These are phyloP conservation scores for Phoxinus dragarum DNA, from an alignment of 2,797 vertebrate species.

Conservation along the genomic window DNA sequence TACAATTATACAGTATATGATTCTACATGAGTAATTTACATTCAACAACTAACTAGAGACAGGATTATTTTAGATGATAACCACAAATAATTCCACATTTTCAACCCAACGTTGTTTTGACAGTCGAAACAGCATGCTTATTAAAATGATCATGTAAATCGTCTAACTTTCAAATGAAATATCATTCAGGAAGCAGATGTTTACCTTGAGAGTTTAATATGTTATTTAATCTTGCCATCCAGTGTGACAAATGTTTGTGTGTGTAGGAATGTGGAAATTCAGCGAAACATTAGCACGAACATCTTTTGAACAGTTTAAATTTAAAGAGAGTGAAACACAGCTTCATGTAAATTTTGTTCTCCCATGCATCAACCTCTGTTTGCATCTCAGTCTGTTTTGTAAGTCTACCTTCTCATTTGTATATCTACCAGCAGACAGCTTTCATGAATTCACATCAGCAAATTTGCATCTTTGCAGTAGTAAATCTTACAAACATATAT, in stretches of 20 bases:
- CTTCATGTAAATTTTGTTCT: neutral
- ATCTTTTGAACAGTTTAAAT: neutral
- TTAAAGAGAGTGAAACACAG: neutral
- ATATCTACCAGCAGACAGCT: constrained; percentile 1
- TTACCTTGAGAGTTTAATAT: neutral
- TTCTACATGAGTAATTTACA: neutral
- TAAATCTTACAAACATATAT: neutral
- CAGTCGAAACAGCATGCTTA: neutral
- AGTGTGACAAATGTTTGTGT: neutral
- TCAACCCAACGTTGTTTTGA: neutral
- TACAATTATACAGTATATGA: neutral
- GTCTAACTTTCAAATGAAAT: neutral
- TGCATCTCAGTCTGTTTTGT: constrained; percentile 10
- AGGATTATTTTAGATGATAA: neutral
- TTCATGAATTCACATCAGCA: constrained; percentile 24
- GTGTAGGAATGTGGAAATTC: neutral
- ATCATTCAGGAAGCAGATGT: neutral
- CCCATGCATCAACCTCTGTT: neutral
- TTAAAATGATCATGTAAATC: neutral
- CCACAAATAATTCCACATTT: neutral
- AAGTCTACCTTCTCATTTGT: constrained; percentile 1
- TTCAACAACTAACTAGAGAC: neutral
- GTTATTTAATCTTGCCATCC: neutral
- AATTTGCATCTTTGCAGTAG: neutral
- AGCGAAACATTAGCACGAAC: neutral